Evolutionary conservation across 2,797 vertebrate species (phyloP).

Genomic region (Paguma larvata): DNA sequence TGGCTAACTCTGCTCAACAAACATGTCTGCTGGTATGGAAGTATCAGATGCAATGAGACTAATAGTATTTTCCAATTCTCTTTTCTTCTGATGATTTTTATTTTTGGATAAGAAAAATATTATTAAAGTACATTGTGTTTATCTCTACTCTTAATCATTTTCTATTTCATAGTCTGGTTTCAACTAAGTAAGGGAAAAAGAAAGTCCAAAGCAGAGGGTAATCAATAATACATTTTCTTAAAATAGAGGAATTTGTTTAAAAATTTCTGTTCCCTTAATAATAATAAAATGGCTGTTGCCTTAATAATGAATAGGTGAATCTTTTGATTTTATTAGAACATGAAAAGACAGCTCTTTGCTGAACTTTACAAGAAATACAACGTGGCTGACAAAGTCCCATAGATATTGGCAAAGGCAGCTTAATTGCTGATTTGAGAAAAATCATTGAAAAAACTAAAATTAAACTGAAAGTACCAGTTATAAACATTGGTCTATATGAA

Average conservation of each 20-base stretch:
- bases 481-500: slow-evolving; percentile 26
- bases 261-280: slow-evolving; percentile 4
- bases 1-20: slow-evolving; percentile 20
- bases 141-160: slow-evolving; percentile 27
- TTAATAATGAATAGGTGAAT: not conserved
- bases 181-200: slow-evolving; percentile 14
- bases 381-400: not conserved
- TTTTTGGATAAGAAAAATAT: slow-evolving; percentile 60
- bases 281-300: not conserved
- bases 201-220: not conserved
- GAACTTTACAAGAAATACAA: not conserved
- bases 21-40: not conserved
- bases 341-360: not conserved
- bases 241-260: slow-evolving; percentile 14
- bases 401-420: not conserved
- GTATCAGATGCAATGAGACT: not conserved
- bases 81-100: slow-evolving; percentile 25
- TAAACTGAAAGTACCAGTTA: not conserved
- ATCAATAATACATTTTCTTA: slow-evolving; percentile 29
- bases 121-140: slow-evolving; percentile 15
- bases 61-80: not conserved
- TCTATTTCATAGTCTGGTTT: slow-evolving; percentile 23
- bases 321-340: slow-evolving; percentile 18
- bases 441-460: slow-evolving; percentile 46
- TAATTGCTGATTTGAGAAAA: slow-evolving; percentile 59